These are phyloP conservation scores for Paralichthys olivaceus DNA, from an alignment of 2,113 vertebrate species.

Conservation along the genomic window DNA sequence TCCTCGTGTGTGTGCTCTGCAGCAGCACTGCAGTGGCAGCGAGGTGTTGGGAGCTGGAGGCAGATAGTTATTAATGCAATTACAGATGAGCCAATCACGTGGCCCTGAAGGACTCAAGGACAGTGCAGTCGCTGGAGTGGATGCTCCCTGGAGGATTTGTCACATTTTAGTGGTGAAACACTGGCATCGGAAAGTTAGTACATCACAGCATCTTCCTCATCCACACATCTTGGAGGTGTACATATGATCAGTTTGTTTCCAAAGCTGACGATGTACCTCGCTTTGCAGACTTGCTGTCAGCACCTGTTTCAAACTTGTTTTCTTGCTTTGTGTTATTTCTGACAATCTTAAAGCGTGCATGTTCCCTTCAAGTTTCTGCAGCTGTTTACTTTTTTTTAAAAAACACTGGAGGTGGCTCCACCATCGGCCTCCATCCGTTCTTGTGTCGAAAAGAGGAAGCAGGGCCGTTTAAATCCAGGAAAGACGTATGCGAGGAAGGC, in stretches of 20 bases:
- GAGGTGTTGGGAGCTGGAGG: constrained; percentile 55
- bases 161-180: neutral
- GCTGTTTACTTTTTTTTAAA: constrained; percentile 39
- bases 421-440: constrained; percentile 35
- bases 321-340: constrained; percentile 22
- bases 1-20: constrained; percentile 54
- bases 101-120: constrained; percentile 39
- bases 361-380: constrained; percentile 32
- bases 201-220: too few relatives aligned
- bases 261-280: too few relatives aligned
- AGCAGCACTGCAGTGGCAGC: constrained; percentile 78
- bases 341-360: constrained; percentile 43
- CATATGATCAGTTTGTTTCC: too few relatives aligned
- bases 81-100: constrained; percentile 44
- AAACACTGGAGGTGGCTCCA: constrained; percentile 24
- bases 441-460: constrained; percentile 53
- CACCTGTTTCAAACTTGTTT: neutral
- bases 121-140: constrained; percentile 27
- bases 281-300: neutral
- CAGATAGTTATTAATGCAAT: constrained; percentile 69
- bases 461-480: constrained; percentile 75
- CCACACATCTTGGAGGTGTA: too few relatives aligned
- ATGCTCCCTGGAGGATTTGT: constrained; percentile 14
- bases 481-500: constrained; percentile 60
- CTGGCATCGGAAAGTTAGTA: neutral